Percentiles rank a stretch among this genome's conserved stretches.
These are phyloP conservation scores for Callinectes sapidus DNA, from an alignment of 2,888 invertebrate species.

Conservation along the genomic window DNA sequence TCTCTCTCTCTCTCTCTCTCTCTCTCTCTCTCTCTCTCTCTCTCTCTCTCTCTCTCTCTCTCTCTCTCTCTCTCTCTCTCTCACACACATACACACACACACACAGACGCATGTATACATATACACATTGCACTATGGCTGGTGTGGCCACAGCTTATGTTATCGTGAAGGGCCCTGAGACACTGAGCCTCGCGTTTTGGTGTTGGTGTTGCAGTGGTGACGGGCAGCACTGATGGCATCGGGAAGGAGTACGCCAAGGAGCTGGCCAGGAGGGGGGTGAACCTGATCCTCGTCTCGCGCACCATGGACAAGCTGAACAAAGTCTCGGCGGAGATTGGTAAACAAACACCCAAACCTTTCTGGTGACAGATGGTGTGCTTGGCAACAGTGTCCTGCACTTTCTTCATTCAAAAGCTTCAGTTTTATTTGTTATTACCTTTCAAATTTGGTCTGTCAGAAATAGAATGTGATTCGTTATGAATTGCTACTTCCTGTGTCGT, in stretches of 20 bases:
- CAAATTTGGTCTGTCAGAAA: neutral
- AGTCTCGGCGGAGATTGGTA: constrained; percentile 86
- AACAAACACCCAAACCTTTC: constrained; percentile 66
- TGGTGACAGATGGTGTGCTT: no score
- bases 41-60: no score
- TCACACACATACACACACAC: neutral
- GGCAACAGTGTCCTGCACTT: no score
- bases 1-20: no score
- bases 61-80: no score
- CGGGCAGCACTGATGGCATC: constrained; percentile 76
- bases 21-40: no score
- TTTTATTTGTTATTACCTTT: neutral
- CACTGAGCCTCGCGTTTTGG: neutral
- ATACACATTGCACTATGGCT: neutral
- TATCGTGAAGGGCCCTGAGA: neutral
- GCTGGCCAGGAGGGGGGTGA: constrained; percentile 74
- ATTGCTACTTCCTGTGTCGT: no score
- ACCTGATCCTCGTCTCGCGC: constrained; percentile 84
- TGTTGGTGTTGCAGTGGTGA: constrained; percentile 74
- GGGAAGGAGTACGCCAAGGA: constrained; percentile 74
- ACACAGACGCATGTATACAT: neutral
- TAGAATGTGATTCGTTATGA: neutral
- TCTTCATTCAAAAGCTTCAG: neutral
- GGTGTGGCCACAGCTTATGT: neutral
- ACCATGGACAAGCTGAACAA: constrained; percentile 83